Percentiles rank a stretch among this genome's conserved stretches.
Conservation (phyloP, 2,797 vertebrate genomes). For the Hoplostethus mediterraneus region DNA sequence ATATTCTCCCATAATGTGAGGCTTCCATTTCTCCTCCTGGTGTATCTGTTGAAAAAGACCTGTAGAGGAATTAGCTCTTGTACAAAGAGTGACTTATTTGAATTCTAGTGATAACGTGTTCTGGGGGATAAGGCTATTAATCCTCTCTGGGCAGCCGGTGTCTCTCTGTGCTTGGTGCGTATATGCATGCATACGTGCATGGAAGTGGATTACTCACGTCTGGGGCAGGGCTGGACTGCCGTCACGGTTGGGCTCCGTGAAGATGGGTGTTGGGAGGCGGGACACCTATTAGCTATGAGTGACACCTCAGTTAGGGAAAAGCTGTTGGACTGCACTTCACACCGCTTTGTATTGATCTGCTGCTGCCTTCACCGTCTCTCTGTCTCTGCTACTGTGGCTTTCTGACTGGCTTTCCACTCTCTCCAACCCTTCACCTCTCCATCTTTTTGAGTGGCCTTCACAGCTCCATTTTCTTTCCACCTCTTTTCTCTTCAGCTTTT, state of each 20-base stretch:
- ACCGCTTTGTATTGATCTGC: conserved; percentile 40
- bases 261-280: conserved; percentile 2
- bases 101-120: neutral
- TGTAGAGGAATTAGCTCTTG: too few relatives aligned
- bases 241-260: neutral
- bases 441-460: neutral
- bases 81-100: too few relatives aligned
- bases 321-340: conserved; percentile 21
- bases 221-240: neutral
- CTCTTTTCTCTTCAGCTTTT: neutral
- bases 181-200: neutral
- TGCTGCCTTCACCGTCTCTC: conserved; percentile 8
- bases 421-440: neutral
- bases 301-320: conserved; percentile 39
- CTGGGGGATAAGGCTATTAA: neutral
- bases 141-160: neutral
- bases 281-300: conserved; percentile 27
- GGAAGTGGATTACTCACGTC: conserved; percentile 9
- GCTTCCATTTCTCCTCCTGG: too few relatives aligned
- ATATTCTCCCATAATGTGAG: too few relatives aligned
- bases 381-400: neutral
- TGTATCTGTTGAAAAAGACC: neutral
- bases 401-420: neutral
- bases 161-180: neutral
- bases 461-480: neutral